Conservation (phyloP, 92 coral and sea anemone genomes). For the Desmophyllum pertusum region DNA sequence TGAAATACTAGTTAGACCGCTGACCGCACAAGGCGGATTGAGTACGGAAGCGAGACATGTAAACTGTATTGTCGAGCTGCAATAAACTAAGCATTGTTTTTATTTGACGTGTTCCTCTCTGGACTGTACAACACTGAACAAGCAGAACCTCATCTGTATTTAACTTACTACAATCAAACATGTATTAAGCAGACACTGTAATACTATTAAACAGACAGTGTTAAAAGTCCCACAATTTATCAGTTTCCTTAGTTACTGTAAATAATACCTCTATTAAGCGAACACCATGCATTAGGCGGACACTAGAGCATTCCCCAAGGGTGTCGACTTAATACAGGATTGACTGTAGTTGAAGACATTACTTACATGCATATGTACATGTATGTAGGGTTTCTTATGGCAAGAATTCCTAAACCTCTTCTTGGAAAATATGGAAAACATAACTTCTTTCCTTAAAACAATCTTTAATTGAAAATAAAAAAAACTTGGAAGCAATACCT, state of each 20-base stretch:
- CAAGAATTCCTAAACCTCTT: neutral
- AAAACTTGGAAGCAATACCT: conserved; percentile 1
- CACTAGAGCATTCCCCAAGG: neutral
- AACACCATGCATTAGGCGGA: no score
- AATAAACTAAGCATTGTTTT: no score
- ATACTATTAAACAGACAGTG: neutral
- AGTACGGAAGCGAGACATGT: no score
- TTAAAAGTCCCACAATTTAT: neutral
- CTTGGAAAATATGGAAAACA: neutral
- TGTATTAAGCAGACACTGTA: neutral
- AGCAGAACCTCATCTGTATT: neutral
- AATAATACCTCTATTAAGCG: neutral
- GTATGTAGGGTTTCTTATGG: neutral
- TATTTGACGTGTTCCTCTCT: no score
- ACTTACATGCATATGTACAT: neutral
- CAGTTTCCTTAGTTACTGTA: no score
- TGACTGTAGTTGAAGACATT: no score
- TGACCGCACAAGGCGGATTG: no score
- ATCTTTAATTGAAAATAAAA: neutral
- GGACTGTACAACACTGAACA: neutral
- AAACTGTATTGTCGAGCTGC: no score
- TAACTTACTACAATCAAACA: neutral
- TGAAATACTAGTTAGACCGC: no score
- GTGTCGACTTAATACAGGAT: no score
- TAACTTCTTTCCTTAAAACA: neutral